Conservation (phyloP, 2,113 vertebrate species). For the Ageneiosus marmoratus region DNA sequence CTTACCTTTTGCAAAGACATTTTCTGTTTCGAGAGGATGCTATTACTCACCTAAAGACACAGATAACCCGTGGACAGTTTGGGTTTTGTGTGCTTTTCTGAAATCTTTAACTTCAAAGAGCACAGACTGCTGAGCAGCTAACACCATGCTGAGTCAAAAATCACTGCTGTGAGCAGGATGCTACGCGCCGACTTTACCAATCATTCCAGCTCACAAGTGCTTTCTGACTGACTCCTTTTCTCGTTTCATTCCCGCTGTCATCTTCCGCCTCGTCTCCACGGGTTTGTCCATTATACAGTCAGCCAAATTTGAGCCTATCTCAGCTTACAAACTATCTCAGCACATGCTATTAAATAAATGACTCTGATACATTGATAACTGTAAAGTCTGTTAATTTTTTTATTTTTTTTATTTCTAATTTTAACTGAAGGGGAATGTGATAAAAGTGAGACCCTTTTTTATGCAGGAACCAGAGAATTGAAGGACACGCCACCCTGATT, state of each 20-base stretch:
- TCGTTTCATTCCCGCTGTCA: constrained; percentile 5
- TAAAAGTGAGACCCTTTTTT: too few relatives aligned
- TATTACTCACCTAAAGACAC: constrained; percentile 7
- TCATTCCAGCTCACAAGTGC: constrained; percentile 48
- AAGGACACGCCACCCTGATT: too few relatives aligned
- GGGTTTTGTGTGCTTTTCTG: not conserved
- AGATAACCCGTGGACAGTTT: not conserved
- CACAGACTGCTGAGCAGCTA: not conserved
- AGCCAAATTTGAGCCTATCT: constrained; percentile 47
- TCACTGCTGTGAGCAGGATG: constrained; percentile 28
- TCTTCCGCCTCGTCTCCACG: constrained; percentile 46
- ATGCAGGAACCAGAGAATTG: too few relatives aligned
- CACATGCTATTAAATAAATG: constrained; percentile 45
- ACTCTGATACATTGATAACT: constrained; percentile 27
- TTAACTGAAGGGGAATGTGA: not conserved
- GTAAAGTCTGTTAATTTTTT: not conserved
- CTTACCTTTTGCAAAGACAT: not conserved
- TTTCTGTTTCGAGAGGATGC: not conserved
- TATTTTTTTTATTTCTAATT: constrained; percentile 33
- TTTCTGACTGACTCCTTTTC: constrained; percentile 34
- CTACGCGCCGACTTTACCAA: constrained; percentile 13
- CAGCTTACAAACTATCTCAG: not conserved
- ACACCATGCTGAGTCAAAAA: constrained; percentile 18
- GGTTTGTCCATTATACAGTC: constrained; percentile 52
- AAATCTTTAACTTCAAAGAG: constrained; percentile 17